Conservation (phyloP, 2,797 vertebrate species). For the Podarcis siculus region DNA sequence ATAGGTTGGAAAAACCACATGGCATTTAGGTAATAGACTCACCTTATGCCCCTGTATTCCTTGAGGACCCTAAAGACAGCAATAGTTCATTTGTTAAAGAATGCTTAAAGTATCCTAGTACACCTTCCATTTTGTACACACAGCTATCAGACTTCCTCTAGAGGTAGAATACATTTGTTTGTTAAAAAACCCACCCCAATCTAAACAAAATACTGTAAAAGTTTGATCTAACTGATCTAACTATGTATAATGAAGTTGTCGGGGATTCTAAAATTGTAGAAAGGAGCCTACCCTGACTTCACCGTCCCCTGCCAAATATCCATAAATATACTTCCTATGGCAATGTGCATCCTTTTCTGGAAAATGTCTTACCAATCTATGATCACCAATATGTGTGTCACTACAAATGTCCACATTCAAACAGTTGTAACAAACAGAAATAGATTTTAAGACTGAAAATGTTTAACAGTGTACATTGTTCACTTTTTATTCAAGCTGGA, state of each 20-base stretch:
- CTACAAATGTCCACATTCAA: neutral
- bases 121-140: neutral
- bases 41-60: conserved; percentile 36
- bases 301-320: neutral
- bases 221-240: neutral
- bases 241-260: neutral
- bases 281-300: neutral
- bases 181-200: neutral
- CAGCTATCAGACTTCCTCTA: neutral
- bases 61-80: conserved; percentile 33
- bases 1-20: neutral
- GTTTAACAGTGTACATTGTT: neutral
- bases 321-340: neutral
- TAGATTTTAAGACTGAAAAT: too few species aligned
- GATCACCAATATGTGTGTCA: neutral
- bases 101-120: neutral
- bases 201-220: neutral
- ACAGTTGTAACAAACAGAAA: too few species aligned
- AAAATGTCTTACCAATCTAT: neutral
- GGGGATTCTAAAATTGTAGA: neutral
- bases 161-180: neutral
- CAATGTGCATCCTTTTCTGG: neutral
- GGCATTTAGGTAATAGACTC: neutral
- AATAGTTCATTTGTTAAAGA: conserved; percentile 9
- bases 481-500: neutral